Conservation (phyloP, 2,888 invertebrate genomes). For the Strigamia maritima region DNA sequence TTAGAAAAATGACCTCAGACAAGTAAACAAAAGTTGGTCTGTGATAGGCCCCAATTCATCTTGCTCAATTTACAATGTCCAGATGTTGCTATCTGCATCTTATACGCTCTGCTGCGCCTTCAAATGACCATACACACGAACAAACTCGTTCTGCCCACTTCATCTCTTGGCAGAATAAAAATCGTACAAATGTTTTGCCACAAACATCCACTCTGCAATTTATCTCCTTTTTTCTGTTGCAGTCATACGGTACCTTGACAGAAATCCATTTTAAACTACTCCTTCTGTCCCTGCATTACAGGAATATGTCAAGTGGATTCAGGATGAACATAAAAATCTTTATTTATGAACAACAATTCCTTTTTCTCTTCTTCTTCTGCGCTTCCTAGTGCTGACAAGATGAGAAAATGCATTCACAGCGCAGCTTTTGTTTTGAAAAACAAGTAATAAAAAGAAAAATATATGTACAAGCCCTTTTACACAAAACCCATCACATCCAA, state of each 20-base stretch:
- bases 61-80: neutral
- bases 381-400: neutral
- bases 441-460: neutral
- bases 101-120: neutral
- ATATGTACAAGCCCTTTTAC: neutral
- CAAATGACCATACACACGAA: neutral
- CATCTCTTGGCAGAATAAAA: neutral
- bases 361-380: neutral
- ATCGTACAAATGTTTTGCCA: slow-evolving; percentile 10
- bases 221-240: neutral
- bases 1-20: neutral
- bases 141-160: neutral
- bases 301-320: neutral
- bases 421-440: neutral
- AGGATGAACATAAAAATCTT: slow-evolving; percentile 7
- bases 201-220: neutral
- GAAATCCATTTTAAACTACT: neutral
- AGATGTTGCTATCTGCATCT: neutral
- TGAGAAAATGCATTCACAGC: neutral
- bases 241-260: neutral
- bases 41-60: neutral
- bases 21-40: neutral
- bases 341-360: neutral
- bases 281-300: neutral
- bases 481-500: neutral